phyloP scores from a whole-genome alignment of 2,113 vertebrate species.

The Myotis davidii region DNA sequence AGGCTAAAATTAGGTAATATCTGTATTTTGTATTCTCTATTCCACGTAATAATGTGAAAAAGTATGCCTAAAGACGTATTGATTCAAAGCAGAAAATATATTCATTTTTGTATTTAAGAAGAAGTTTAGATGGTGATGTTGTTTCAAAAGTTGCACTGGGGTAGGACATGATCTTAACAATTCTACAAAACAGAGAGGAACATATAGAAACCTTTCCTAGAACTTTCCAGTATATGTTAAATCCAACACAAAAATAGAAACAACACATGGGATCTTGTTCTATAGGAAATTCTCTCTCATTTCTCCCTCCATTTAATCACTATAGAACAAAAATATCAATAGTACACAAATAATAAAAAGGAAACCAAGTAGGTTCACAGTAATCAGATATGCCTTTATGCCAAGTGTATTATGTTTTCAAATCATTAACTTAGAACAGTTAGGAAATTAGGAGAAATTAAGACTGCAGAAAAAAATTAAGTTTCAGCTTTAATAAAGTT shows the following conservation, averaged over 20 bases:
- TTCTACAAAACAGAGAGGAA: background rate
- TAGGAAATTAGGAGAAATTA: slow-evolving; percentile 39
- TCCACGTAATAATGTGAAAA: background rate
- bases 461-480: background rate
- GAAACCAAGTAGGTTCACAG: background rate
- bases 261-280: slow-evolving; percentile 7
- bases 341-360: background rate
- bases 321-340: background rate
- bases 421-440: background rate
- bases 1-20: background rate
- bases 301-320: background rate
- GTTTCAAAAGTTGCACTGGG: background rate
- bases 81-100: slow-evolving; percentile 35
- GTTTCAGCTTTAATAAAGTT: slow-evolving; percentile 25
- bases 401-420: slow-evolving; percentile 29
- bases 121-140: background rate
- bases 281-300: background rate
- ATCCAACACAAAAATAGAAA: slow-evolving; percentile 52
- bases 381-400: background rate
- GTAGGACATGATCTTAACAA: background rate
- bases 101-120: background rate
- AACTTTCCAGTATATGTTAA: background rate
- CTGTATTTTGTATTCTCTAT: slow-evolving; percentile 11
- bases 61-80: background rate
- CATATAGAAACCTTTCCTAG: background rate